These are phyloP conservation scores for Drosophila aff. DNA, from an alignment of 1,140 invertebrate genomes.

Conservation along the genomic window DNA sequence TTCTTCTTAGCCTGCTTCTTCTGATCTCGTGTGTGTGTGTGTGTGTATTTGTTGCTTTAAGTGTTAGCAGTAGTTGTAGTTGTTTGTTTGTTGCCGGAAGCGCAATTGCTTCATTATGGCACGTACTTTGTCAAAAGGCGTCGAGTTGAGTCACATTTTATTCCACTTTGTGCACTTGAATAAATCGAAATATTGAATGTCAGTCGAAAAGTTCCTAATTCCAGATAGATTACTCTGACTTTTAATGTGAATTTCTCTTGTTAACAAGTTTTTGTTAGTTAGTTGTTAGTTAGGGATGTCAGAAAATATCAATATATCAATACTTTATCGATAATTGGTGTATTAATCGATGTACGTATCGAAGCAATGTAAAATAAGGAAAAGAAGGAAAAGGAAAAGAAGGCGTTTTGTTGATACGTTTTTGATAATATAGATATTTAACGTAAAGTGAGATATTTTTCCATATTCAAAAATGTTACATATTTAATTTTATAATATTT, in stretches of 20 bases:
- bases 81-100: conserved; percentile 71
- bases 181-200: conserved; percentile 12
- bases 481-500: background rate
- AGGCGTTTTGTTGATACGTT: too few species aligned
- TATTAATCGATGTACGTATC: background rate
- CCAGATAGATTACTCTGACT: background rate
- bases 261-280: too few species aligned
- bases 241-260: background rate
- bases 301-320: background rate
- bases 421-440: too few species aligned
- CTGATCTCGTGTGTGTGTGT: background rate
- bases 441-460: background rate
- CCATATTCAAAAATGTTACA: background rate
- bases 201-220: background rate
- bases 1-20: conserved; percentile 7
- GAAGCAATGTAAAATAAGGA: background rate
- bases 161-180: conserved; percentile 37
- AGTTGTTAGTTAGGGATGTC: too few species aligned
- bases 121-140: conserved; percentile 80
- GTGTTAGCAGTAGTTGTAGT: conserved; percentile 30
- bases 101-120: conserved; percentile 83
- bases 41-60: conserved; percentile 20
- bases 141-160: conserved; percentile 57
- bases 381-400: too few species aligned
- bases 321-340: background rate